Base-by-base conservation (phyloP, 2,888 invertebrate species). In the Oscheius sp. region DNA sequence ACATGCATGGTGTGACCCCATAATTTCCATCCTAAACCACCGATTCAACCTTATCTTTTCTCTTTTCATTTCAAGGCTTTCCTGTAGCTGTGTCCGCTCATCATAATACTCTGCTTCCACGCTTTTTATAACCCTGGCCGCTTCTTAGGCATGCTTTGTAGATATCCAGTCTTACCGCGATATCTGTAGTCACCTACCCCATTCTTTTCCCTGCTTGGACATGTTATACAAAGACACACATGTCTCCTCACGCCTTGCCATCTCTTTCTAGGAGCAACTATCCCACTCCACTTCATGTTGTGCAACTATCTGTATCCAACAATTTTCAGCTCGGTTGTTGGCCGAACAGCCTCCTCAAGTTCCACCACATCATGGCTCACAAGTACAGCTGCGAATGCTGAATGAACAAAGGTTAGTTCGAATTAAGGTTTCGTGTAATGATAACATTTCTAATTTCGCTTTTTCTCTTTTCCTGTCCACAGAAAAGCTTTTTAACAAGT, bases 341-440 rank as follows among this genome's bases (percentile, higher is more conserved):
- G 75, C 77, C 7, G 74, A 78, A 29, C 53, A 76, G 10, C 65
- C 72, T 29, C 74, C 75, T 21, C 68, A 68, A 37, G 63, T 63
- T 10, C 73, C 66, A 35, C 70, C 77, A 9, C 76, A 75, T 37
- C 51, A 73, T 29, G 78, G 76, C 33, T 77, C 77, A 37, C 78
- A 78, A 47, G 82, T 82, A n/a, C 84, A 84, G 55, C 65, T 84
- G 57, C 51, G 84, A 55, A 77, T 84, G 74, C 77, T 84, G 53
- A 83, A 79, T 73, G 82, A 84, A 57, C 81, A 81, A 63, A 84
- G 84, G 84, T 84, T 75, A 29, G 58, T 53, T 68, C 7, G n/a
- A 37, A 33, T 47, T 42, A n/a, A 37, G 21, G 4, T 13, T 57
- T 11, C 51, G 33, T 58, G 59, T 29, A 57, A 4, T 5, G 32